A percentile compares a stretch with the other conserved stretches of the same genome.
phyloP scores from a whole-genome alignment of 2,888 invertebrate species.

The Agrilus cyanescens region DNA sequence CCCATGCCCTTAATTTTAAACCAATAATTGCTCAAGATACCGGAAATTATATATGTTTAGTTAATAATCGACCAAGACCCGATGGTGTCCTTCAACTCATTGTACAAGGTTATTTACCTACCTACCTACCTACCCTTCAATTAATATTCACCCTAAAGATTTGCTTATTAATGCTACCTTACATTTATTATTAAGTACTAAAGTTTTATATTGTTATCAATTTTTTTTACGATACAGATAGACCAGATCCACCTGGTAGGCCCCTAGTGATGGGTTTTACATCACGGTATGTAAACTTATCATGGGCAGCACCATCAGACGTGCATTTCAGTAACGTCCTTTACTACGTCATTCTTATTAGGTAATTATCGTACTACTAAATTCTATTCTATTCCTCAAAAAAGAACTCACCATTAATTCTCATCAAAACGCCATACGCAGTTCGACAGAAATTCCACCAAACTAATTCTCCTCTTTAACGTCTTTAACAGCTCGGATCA shows the following conservation, averaged over 20 bases:
- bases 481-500: too few relatives aligned
- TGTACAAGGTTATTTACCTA: constrained; percentile 46
- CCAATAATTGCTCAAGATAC: constrained; percentile 52
- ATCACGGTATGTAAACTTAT: constrained; percentile 59
- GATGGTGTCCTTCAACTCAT: constrained; percentile 52
- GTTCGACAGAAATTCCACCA: too few relatives aligned
- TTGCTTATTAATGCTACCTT: background rate
- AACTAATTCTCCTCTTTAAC: too few relatives aligned
- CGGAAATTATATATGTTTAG: constrained; percentile 55
- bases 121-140: background rate
- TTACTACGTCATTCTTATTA: constrained; percentile 60
- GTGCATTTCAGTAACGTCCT: constrained; percentile 56
- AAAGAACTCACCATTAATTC: background rate
- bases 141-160: background rate
- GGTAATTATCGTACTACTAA: constrained; percentile 46
- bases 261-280: constrained; percentile 62
- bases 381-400: background rate
- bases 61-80: constrained; percentile 54
- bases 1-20: constrained; percentile 49
- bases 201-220: too few relatives aligned
- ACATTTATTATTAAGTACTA: too few relatives aligned
- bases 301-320: constrained; percentile 61
- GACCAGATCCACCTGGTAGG: constrained; percentile 58
- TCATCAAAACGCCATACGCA: too few relatives aligned
- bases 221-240: constrained; percentile 40